Evolutionary conservation across 2,797 vertebrate species (phyloP).

Genomic region (Decapterus maruadsi): DNA sequence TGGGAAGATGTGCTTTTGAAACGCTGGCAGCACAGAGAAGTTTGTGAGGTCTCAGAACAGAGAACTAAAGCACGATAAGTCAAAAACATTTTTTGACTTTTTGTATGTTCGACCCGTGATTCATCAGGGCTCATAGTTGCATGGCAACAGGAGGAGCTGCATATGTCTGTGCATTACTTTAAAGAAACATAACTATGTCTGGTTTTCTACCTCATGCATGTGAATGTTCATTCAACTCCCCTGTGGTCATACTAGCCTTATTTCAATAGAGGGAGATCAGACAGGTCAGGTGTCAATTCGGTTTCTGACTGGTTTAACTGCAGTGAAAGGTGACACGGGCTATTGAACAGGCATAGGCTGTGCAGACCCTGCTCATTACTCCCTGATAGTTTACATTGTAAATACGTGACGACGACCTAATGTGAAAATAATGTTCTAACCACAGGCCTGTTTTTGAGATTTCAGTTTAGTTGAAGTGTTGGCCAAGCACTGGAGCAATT

Average conservation of each 20-base stretch:
- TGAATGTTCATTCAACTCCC: conserved; percentile 21
- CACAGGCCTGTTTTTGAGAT: conserved; percentile 39
- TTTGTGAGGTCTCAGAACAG: conserved; percentile 31
- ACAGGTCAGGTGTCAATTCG: conserved; percentile 49
- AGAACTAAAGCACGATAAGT: conserved; percentile 21
- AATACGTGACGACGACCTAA: conserved; percentile 30
- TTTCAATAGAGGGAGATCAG: conserved; percentile 31
- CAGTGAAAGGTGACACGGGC: conserved; percentile 40
- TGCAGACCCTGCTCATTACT: conserved; percentile 3
- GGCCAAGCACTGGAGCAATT: conserved; percentile 44
- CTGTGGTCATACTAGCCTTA: conserved; percentile 12
- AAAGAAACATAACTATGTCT: background rate
- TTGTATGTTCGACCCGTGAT: conserved; percentile 5
- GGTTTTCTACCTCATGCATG: conserved; percentile 25
- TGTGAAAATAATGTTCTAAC: conserved; percentile 22
- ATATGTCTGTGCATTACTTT: conserved; percentile 8
- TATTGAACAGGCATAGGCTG: background rate
- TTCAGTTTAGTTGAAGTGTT: conserved; percentile 32
- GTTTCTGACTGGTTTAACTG: conserved; percentile 38
- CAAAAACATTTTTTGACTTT: conserved; percentile 32
- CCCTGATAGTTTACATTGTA: conserved; percentile 22
- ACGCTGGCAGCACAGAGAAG: conserved; percentile 13
- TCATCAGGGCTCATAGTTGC: conserved; percentile 32
- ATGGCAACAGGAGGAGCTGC: conserved; percentile 37
- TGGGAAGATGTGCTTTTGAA: conserved; percentile 6